These are phyloP conservation scores for Aphodius sticticus DNA, from an alignment of 2,888 invertebrate genomes.

Conservation along the genomic window DNA sequence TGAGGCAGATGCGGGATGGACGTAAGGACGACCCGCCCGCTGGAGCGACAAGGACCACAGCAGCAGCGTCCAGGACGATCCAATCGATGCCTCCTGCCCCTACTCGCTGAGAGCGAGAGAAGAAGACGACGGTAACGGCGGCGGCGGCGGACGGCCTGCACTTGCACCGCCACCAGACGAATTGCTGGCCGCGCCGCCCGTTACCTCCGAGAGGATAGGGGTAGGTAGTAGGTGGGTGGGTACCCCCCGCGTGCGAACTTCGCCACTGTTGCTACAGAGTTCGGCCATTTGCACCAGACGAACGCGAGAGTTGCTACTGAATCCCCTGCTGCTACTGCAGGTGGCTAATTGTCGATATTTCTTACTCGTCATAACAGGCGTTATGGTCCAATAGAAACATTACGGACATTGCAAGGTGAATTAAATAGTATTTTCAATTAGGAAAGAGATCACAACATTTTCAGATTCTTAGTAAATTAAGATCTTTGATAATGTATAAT, in stretches of 20 bases:
- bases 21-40: constrained; percentile 56
- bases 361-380: too few relatives aligned
- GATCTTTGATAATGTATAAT: too few relatives aligned
- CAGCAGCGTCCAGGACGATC: constrained; percentile 31
- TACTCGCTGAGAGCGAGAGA: constrained; percentile 33
- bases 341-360: not conserved
- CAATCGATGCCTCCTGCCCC: constrained; percentile 33
- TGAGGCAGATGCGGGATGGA: constrained; percentile 57
- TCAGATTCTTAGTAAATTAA: too few relatives aligned
- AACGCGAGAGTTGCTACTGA: not conserved
- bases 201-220: constrained; percentile 8
- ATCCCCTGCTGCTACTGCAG: not conserved
- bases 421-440: too few relatives aligned
- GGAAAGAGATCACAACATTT: too few relatives aligned
- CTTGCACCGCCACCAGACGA: constrained; percentile 29
- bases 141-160: constrained; percentile 27
- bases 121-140: constrained; percentile 30
- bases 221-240: not conserved
- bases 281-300: constrained; percentile 20
- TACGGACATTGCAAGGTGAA: too few relatives aligned
- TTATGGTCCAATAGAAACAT: too few relatives aligned
- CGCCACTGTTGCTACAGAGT: constrained; percentile 20
- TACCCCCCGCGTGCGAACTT: constrained; percentile 5
- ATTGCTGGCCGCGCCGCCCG: constrained; percentile 24
- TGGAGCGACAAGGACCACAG: constrained; percentile 53